Evolutionary conservation across 2,113 vertebrate species (phyloP).

Genomic region (Pangasianodon hypophthalmus): DNA sequence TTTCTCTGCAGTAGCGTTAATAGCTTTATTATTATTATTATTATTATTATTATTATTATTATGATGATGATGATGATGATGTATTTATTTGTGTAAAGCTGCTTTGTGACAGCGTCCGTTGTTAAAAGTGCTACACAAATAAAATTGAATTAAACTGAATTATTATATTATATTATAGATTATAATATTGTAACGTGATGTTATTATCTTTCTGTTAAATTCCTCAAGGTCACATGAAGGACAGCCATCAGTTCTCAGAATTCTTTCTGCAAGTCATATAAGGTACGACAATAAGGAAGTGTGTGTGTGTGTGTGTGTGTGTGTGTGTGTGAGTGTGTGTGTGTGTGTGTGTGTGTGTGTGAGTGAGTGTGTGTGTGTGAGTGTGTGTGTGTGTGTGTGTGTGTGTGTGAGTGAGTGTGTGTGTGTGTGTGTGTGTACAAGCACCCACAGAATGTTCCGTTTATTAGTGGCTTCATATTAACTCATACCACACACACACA

Average conservation of each 20-base stretch:
- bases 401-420: conserved; percentile 5
- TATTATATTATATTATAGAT: too few relatives aligned
- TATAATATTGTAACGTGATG: not conserved
- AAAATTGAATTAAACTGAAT: too few relatives aligned
- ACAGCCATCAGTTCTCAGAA: not conserved
- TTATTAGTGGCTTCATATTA: conserved; percentile 74
- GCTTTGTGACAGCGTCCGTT: too few relatives aligned
- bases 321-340: not conserved
- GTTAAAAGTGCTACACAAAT: too few relatives aligned
- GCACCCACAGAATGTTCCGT: conserved; percentile 67
- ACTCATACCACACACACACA: conserved; percentile 53
- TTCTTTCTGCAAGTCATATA: not conserved
- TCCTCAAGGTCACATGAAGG: conserved; percentile 15
- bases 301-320: conserved; percentile 8
- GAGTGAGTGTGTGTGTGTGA: not conserved
- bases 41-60: not conserved
- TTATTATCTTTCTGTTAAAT: not conserved
- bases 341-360: not conserved
- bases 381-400: conserved; percentile 6
- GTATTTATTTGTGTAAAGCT: too few relatives aligned
- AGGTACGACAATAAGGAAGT: not conserved
- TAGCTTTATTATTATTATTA: not conserved
- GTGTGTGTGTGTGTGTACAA: conserved; percentile 36
- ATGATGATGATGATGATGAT: too few relatives aligned
- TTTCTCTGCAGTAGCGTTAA: not conserved